Evolutionary conservation across 2,888 invertebrate species (phyloP).

Genomic region (Tipula confusa): DNA sequence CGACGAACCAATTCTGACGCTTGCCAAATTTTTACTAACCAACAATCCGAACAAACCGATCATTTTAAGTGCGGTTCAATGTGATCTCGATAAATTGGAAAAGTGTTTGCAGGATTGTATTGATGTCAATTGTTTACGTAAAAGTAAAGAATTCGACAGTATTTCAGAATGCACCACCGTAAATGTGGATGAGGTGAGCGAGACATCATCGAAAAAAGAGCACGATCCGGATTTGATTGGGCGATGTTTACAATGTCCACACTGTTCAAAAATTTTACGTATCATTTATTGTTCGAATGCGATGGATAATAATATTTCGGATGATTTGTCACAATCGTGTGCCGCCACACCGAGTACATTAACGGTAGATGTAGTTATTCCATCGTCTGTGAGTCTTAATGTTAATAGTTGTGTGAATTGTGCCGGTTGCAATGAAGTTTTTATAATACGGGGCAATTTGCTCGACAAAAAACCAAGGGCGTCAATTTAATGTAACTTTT

Average conservation of each 20-base stretch:
- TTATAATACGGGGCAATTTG: neutral
- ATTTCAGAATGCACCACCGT: neutral
- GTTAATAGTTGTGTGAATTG: neutral
- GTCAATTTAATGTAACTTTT: too few relatives aligned
- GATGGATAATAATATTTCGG: neutral
- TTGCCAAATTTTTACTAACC: constrained; percentile 69
- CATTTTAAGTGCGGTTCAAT: constrained; percentile 35
- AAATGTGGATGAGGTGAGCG: neutral
- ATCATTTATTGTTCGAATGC: neutral
- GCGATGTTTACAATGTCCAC: neutral
- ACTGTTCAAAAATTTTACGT: neutral
- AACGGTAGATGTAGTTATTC: neutral
- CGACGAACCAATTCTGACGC: constrained; percentile 68
- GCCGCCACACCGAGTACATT: neutral
- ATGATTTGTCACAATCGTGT: neutral
- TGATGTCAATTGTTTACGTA: neutral
- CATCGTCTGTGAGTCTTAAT: neutral
- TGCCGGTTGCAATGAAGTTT: neutral
- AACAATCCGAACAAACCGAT: constrained; percentile 72
- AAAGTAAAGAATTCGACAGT: neutral
- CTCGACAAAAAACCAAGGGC: neutral
- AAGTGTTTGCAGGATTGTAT: neutral
- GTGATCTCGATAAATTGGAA: constrained; percentile 28
- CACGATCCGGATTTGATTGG: neutral
- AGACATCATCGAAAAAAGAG: neutral